Percentiles rank a stretch among this genome's conserved stretches.
phyloP scores from a whole-genome alignment of 2,888 invertebrate species.

The Apoda limacodes region DNA sequence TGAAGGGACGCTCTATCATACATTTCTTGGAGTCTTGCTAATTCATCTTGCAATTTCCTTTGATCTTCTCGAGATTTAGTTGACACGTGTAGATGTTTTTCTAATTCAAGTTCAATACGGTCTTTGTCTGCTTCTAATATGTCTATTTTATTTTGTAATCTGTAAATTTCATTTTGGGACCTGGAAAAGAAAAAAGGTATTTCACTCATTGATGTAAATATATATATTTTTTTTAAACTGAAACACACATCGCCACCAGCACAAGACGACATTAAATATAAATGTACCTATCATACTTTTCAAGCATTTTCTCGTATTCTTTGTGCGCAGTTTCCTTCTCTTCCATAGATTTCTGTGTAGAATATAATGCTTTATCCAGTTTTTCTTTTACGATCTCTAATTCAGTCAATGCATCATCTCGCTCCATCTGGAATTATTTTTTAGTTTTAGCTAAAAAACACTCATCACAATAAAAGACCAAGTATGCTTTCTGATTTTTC shows the following conservation, averaged over 20 bases:
- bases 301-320: conserved; percentile 92
- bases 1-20: conserved; percentile 90
- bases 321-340: conserved; percentile 90
- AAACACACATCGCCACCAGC: conserved; percentile 37
- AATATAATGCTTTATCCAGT: conserved; percentile 86
- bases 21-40: conserved; percentile 87
- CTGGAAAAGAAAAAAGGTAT: conserved; percentile 54
- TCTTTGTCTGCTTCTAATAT: conserved; percentile 90
- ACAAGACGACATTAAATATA: conserved; percentile 50
- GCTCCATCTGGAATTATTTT: conserved; percentile 78
- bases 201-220: too few relatives aligned
- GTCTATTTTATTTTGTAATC: conserved; percentile 89
- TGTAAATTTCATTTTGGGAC: conserved; percentile 89
- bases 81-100: conserved; percentile 83
- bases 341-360: conserved; percentile 85
- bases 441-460: too few relatives aligned
- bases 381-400: conserved; percentile 90
- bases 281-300: conserved; percentile 88
- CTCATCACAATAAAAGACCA: too few relatives aligned
- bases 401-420: conserved; percentile 87
- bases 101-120: conserved; percentile 85
- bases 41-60: conserved; percentile 88
- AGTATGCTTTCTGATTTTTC: too few relatives aligned
- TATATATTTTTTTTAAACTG: conserved; percentile 17
- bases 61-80: conserved; percentile 88